Base-by-base conservation (phyloP, 2,113 vertebrate species). In the Diadophis punctatus region DNA sequence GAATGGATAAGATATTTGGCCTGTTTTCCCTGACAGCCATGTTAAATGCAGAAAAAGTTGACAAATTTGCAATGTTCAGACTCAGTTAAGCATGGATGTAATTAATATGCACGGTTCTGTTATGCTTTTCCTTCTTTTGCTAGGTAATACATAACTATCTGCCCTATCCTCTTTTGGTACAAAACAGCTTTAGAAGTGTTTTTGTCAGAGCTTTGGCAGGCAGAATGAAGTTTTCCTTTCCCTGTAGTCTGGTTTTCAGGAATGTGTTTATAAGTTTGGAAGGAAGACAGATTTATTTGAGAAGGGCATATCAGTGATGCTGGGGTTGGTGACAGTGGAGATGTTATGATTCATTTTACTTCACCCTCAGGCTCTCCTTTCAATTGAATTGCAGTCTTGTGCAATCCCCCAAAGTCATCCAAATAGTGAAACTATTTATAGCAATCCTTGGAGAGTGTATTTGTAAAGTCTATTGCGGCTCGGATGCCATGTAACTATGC, bases 381-480 rank as follows among this genome's bases (percentile, higher is more conserved):
- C 34, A 74, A 16, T 55, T 43, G n/a, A 30, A 12, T 56, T 46
- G 49, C 46, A 23, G 43, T 9, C 30, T 39, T 92, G 84, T 55
- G 34, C 58, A 93, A 30, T 53, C 30, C 22, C 18, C 18, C 58
- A 23, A 43, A 25, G 58, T 39, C 27, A 25, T 91, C 43, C 34
- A 84, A 91, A 25, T 23, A n/a, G 20, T 39, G 5, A 30, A 48
- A 16, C 52, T 88, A 84, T 92, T 85, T 58, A 85, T 92, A 89
- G 46, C 43, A 88, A 88, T 60, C 51, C 23, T 88, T 22, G 30
- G 43, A 58, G 60, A 58, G 30, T 46, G 30, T 51, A 49, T 27
- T 53, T 0, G 0, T 39, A 87, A 63, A 88, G 84, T 60, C 43
- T 87, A 3, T 0, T 46, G 86, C 52, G 0, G 34, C 53, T 80